Percentiles rank a stretch among this genome's conserved stretches.
Evolutionary conservation across 2,888 invertebrate genomes (phyloP).

Genomic region (Zaprionus bogoriensis): DNA sequence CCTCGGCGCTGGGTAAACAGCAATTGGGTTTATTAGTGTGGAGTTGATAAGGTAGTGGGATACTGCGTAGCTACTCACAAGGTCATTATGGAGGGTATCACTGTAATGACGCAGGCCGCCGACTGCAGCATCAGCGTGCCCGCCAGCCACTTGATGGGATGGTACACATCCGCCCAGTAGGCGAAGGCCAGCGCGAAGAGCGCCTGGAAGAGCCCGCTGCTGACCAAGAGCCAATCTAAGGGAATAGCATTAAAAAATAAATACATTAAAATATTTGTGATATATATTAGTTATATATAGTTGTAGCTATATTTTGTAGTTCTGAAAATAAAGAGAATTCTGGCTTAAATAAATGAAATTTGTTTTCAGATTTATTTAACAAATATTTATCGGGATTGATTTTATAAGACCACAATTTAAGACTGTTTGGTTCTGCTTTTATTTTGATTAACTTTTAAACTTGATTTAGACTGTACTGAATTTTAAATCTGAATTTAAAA

Average conservation of each 20-base stretch:
- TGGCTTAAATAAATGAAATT: no score
- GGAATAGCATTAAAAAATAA: neutral
- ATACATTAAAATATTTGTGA: neutral
- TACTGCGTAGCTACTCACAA: conserved; percentile 66
- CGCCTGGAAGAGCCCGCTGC: conserved; percentile 84
- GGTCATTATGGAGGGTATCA: conserved; percentile 85
- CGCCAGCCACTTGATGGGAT: conserved; percentile 86
- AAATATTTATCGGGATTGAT: no score
- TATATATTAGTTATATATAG: no score
- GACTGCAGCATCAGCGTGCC: conserved; percentile 84
- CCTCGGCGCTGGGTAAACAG: conserved; percentile 64
- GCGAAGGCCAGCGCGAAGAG: conserved; percentile 84
- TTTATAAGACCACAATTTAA: no score
- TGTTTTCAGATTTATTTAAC: no score
- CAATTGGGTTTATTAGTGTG: neutral
- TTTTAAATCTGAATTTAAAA: no score
- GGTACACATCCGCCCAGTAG: conserved; percentile 85
- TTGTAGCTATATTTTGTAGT: no score
- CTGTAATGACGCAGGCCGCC: conserved; percentile 83
- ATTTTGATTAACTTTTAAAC: no score
- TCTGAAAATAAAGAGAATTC: no score
- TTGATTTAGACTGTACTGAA: no score
- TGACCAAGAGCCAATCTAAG: conserved; percentile 85
- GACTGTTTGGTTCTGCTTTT: no score
- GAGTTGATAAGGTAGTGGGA: neutral